These are phyloP conservation scores for Philopotamus ludificatus DNA, from an alignment of 1,140 invertebrate genomes.

Conservation along the genomic window DNA sequence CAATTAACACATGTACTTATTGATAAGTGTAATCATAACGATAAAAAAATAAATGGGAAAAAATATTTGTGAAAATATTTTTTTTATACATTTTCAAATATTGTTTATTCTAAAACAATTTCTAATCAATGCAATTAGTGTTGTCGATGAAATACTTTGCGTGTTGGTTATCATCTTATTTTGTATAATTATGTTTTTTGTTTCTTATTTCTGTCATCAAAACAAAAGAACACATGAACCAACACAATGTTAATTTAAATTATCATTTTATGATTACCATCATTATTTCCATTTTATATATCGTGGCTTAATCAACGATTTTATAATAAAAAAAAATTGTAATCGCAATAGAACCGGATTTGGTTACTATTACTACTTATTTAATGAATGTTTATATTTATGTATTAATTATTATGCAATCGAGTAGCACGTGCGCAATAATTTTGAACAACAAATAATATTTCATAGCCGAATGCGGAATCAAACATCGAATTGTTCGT, in stretches of 20 bases:
- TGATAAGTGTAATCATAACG: constrained; percentile 24
- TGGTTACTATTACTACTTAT: constrained; percentile 40
- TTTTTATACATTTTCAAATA: constrained; percentile 21
- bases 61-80: constrained; percentile 27
- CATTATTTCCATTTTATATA: constrained; percentile 35
- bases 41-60: constrained; percentile 14
- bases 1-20: constrained; percentile 23
- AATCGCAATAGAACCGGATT: constrained; percentile 42
- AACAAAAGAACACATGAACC: constrained; percentile 18
- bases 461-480: too few species aligned
- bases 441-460: too few species aligned
- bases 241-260: constrained; percentile 38
- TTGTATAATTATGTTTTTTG: background rate
- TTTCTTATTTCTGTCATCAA: constrained; percentile 2
- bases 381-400: constrained; percentile 37
- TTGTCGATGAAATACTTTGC: constrained; percentile 30
- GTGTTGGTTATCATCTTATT: background rate
- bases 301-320: constrained; percentile 30
- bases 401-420: constrained; percentile 37
- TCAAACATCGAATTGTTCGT: too few species aligned
- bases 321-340: constrained; percentile 34
- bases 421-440: constrained; percentile 14
- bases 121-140: constrained; percentile 23
- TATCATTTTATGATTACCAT: constrained; percentile 41
- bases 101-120: constrained; percentile 17